phyloP scores from a whole-genome alignment of 1,140 invertebrate species.

The Trachelipus rathkii region DNA sequence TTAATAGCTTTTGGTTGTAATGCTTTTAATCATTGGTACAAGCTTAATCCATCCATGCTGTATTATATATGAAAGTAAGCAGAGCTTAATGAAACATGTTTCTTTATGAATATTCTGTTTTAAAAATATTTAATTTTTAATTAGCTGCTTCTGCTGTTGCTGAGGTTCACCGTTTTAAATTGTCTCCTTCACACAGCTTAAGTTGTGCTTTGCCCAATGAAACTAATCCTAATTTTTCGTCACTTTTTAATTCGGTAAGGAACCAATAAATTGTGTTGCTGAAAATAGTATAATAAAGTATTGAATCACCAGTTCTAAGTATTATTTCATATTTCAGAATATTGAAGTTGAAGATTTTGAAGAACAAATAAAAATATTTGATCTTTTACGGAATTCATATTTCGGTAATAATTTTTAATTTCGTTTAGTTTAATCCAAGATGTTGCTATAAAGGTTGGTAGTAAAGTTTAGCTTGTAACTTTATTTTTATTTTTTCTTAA shows the following conservation, averaged over 20 bases:
- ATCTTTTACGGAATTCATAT: not conserved
- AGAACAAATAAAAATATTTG: no score
- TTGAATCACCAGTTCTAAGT: no score
- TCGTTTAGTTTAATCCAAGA: not conserved
- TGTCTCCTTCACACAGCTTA: not conserved
- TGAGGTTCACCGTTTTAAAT: conserved; percentile 6
- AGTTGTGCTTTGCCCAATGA: not conserved
- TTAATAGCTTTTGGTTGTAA: no score
- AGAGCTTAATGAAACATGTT: not conserved
- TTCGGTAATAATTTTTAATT: not conserved
- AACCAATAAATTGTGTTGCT: not conserved
- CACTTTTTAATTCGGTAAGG: not conserved
- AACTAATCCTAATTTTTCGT: not conserved
- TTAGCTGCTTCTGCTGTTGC: not conserved
- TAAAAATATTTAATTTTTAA: not conserved
- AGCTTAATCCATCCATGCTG: no score
- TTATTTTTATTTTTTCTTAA: no score
- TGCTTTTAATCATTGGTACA: no score
- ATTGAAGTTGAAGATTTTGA: no score
- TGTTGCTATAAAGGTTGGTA: no score
- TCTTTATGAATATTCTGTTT: not conserved
- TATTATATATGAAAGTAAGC: not conserved
- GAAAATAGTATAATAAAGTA: not conserved
- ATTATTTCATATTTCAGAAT: no score
- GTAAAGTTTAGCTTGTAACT: no score